phyloP scores from a whole-genome alignment of 1,140 invertebrate genomes.

The Drosophila serrata region DNA sequence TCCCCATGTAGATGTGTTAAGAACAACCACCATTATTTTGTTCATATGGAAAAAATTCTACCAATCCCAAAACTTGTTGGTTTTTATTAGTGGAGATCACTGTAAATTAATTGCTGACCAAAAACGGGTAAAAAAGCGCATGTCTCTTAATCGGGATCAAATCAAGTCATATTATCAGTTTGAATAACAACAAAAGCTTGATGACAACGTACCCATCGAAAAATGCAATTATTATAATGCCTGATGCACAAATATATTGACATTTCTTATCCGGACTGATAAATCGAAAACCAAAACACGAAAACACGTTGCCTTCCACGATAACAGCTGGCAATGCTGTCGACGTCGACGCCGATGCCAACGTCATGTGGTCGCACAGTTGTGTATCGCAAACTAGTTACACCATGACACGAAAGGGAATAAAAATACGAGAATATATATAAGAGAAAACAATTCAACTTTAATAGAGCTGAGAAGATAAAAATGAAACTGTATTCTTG shows the following conservation, averaged over 20 bases:
- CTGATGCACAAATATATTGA: slow-evolving; percentile 14
- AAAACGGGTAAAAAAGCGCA: slow-evolving; percentile 15
- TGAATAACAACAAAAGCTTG: not conserved
- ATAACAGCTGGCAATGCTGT: slow-evolving; percentile 56
- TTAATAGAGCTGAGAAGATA: not conserved
- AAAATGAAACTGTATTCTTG: too few relatives aligned
- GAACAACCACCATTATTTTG: too few relatives aligned
- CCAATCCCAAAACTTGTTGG: too few relatives aligned
- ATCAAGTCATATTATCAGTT: not conserved
- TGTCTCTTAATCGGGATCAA: slow-evolving; percentile 18
- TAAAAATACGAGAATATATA: too few relatives aligned
- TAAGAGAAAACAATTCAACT: not conserved
- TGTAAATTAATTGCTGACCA: too few relatives aligned
- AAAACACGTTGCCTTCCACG: slow-evolving; percentile 41
- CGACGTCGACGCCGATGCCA: slow-evolving; percentile 15
- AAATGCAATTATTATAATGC: slow-evolving; percentile 25
- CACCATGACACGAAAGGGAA: not conserved
- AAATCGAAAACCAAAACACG: slow-evolving; percentile 25
- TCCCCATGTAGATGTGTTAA: too few relatives aligned
- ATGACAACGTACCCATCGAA: not conserved
- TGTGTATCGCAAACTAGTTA: not conserved
- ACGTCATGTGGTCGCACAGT: slow-evolving; percentile 14
- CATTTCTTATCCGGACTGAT: slow-evolving; percentile 17
- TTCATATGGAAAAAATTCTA: too few relatives aligned
- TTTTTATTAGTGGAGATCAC: too few relatives aligned